Evolutionary conservation across 2,113 vertebrate genomes (phyloP).

Genomic region (Picathartes gymnocephalus): DNA sequence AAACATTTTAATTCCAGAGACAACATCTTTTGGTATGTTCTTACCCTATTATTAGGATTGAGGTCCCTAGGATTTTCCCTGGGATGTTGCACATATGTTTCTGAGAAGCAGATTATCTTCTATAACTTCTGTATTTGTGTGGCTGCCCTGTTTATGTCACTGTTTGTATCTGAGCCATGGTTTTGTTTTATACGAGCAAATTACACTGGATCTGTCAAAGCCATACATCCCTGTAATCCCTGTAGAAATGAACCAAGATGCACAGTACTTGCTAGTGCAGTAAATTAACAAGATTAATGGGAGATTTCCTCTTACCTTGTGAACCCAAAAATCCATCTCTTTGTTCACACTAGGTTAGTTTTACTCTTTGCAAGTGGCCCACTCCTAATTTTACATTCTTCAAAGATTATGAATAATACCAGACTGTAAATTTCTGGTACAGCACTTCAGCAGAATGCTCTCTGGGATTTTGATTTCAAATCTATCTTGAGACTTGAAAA

Average conservation of each 20-base stretch:
- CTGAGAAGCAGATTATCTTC: not conserved
- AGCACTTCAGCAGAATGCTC: not conserved
- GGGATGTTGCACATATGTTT: not conserved
- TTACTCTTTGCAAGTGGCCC: not conserved
- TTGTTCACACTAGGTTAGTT: conserved; percentile 4
- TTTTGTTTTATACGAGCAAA: not conserved
- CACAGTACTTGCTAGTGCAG: not conserved
- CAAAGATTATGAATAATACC: not conserved
- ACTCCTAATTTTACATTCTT: not conserved
- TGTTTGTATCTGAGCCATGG: not conserved
- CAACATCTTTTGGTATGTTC: not conserved
- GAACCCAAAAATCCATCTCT: not conserved
- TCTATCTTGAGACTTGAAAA: not conserved
- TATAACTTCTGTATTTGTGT: not conserved
- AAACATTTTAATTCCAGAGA: not conserved
- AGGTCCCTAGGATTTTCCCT: not conserved
- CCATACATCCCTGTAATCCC: not conserved
- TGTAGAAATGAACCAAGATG: not conserved
- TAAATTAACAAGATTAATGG: conserved; percentile 27
- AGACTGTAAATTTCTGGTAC: not conserved
- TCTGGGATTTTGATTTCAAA: not conserved
- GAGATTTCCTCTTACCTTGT: not conserved
- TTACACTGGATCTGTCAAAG: not conserved
- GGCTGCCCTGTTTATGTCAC: not conserved
- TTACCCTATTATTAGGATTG: not conserved